Evolutionary conservation across 2,113 vertebrate species (phyloP).

Genomic region (Garra rufa): DNA sequence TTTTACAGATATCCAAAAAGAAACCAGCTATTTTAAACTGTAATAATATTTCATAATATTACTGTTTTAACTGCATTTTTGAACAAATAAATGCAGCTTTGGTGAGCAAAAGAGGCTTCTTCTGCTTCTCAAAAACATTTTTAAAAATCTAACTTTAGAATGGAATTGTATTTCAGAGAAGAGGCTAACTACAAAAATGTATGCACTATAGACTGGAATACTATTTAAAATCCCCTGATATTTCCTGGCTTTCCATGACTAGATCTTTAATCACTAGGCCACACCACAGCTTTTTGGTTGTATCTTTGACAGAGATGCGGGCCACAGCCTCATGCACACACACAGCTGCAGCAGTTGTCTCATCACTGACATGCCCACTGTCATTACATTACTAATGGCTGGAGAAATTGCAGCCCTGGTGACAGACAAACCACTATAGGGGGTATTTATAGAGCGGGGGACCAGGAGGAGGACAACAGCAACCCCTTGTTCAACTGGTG

Average conservation of each 20-base stretch:
- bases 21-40: neutral
- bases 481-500: conserved; percentile 18
- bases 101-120: neutral
- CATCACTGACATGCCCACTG: conserved; percentile 61
- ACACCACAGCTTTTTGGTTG: neutral
- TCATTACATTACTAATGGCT: conserved; percentile 72
- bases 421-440: conserved; percentile 58
- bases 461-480: conserved; percentile 38
- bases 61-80: neutral
- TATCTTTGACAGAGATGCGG: neutral
- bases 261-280: neutral
- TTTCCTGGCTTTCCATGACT: neutral
- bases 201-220: too few species aligned
- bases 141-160: neutral
- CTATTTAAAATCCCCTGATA: neutral
- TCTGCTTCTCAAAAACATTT: too few species aligned
- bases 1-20: neutral
- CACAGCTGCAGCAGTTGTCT: conserved; percentile 69
- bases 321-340: conserved; percentile 55
- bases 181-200: neutral
- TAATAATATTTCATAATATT: neutral
- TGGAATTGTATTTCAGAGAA: neutral
- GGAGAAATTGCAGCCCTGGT: conserved; percentile 70
- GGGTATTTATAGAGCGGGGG: conserved; percentile 63
- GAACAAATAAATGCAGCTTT: neutral